phyloP scores from a whole-genome alignment of 2,113 vertebrate species.

The Zeus faber region DNA sequence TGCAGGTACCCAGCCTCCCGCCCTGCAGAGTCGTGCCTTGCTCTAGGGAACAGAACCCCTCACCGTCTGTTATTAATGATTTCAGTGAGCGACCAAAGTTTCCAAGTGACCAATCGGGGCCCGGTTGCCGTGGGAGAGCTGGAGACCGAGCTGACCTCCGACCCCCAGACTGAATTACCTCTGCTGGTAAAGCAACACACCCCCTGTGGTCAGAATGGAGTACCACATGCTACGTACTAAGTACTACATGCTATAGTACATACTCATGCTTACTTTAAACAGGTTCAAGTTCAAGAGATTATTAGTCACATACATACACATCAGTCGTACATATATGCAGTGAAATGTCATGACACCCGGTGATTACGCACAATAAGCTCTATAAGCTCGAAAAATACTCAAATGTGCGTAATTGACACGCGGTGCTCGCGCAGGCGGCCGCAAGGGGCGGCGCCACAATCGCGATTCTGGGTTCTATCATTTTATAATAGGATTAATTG shows the following conservation, averaged over 20 bases:
- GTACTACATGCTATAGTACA: not conserved
- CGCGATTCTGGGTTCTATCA: too few species aligned
- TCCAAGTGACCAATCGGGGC: constrained; percentile 14
- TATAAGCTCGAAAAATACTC: too few species aligned
- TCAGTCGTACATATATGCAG: not conserved
- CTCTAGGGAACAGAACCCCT: too few species aligned
- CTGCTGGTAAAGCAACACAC: constrained; percentile 3
- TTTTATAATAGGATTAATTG: too few species aligned
- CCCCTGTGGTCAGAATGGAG: constrained; percentile 9
- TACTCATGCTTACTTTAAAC: not conserved
- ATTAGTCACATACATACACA: constrained; percentile 3
- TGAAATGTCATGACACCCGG: too few species aligned
- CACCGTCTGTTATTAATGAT: too few species aligned
- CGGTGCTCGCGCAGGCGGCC: too few species aligned
- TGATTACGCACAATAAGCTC: too few species aligned
- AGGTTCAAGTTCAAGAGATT: too few species aligned
- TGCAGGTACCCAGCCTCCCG: constrained; percentile 53
- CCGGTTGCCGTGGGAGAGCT: not conserved
- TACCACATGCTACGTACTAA: constrained; percentile 3
- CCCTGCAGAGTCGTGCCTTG: constrained; percentile 17
- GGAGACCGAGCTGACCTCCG: constrained; percentile 20
- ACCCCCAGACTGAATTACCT: constrained; percentile 14
- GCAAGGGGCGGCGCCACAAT: too few species aligned
- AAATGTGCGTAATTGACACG: too few species aligned
- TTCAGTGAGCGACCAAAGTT: constrained; percentile 4